These are phyloP conservation scores for Drosophila emarginata DNA, from an alignment of 2,888 invertebrate genomes.

Conservation along the genomic window DNA sequence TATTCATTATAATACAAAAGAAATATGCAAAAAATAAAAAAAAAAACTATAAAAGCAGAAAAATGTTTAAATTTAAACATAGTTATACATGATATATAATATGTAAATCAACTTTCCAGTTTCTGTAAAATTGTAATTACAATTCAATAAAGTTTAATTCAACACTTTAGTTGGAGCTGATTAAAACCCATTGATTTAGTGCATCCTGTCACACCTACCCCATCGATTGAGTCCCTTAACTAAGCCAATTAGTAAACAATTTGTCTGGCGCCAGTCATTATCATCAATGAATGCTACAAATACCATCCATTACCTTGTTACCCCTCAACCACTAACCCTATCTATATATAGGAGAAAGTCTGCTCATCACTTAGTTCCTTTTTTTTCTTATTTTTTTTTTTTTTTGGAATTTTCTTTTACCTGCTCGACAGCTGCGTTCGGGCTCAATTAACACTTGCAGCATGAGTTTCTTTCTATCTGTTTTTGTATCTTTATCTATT, in stretches of 20 bases:
- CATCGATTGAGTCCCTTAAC: neutral
- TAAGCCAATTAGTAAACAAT: constrained; percentile 65
- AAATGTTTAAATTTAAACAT: constrained; percentile 7
- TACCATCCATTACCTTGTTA: constrained; percentile 29
- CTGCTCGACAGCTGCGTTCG: neutral
- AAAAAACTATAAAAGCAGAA: constrained; percentile 13
- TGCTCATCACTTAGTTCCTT: neutral
- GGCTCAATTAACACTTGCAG: constrained; percentile 50
- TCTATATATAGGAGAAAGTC: constrained; percentile 42
- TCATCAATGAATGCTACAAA: constrained; percentile 51
- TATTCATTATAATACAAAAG: constrained; percentile 3
- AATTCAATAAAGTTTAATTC: constrained; percentile 79
- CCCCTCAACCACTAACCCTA: constrained; percentile 23
- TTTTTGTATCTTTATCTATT: constrained; percentile 21
- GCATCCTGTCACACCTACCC: constrained; percentile 19
- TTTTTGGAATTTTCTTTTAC: constrained; percentile 4
- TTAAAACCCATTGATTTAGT: neutral
- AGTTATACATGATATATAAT: constrained; percentile 42
- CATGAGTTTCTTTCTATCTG: neutral
- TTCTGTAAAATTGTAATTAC: constrained; percentile 79
- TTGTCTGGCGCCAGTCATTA: constrained; percentile 71
- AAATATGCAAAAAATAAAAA: constrained; percentile 7
- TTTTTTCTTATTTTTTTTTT: neutral
- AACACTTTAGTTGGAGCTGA: constrained; percentile 69
- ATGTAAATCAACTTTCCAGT: constrained; percentile 76